These are phyloP conservation scores for Strigamia crassipes DNA, from an alignment of 2,888 invertebrate species.

Conservation along the genomic window DNA sequence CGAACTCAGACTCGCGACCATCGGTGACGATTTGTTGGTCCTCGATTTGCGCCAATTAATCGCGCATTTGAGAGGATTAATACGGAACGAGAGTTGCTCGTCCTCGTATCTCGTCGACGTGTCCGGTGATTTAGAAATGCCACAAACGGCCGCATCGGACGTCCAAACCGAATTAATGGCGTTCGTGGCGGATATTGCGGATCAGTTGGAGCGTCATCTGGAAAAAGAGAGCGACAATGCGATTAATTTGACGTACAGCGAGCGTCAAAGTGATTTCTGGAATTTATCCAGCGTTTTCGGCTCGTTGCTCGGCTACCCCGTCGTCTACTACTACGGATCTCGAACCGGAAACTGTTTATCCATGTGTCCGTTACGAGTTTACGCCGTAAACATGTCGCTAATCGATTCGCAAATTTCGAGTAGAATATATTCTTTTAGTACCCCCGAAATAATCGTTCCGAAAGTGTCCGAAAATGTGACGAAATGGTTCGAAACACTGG, in stretches of 20 bases:
- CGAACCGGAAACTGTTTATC: constrained; percentile 41
- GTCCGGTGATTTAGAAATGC: constrained; percentile 20
- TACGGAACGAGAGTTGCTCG: not conserved
- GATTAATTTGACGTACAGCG: not conserved
- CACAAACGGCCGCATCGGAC: not conserved
- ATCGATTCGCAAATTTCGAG: not conserved
- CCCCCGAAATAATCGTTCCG: constrained; percentile 14
- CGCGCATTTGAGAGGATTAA: not conserved
- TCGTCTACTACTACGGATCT: constrained; percentile 55
- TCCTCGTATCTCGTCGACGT: constrained; percentile 39
- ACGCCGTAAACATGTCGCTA: constrained; percentile 25
- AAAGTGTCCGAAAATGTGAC: not conserved
- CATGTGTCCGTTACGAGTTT: constrained; percentile 41
- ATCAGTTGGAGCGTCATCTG: constrained; percentile 15
- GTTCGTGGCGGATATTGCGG: not conserved
- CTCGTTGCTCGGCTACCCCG: constrained; percentile 56
- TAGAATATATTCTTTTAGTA: constrained; percentile 47
- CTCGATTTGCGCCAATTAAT: not conserved
- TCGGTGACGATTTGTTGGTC: constrained; percentile 46
- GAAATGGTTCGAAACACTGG: not conserved
- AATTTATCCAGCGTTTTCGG: constrained; percentile 56
- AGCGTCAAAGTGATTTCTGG: constrained; percentile 51
- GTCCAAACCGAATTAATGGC: not conserved
- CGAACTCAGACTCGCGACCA: not conserved
- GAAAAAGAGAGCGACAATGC: not conserved